Base-by-base conservation (phyloP, 2,888 invertebrate species). In the Catotricha subobsoleta region DNA sequence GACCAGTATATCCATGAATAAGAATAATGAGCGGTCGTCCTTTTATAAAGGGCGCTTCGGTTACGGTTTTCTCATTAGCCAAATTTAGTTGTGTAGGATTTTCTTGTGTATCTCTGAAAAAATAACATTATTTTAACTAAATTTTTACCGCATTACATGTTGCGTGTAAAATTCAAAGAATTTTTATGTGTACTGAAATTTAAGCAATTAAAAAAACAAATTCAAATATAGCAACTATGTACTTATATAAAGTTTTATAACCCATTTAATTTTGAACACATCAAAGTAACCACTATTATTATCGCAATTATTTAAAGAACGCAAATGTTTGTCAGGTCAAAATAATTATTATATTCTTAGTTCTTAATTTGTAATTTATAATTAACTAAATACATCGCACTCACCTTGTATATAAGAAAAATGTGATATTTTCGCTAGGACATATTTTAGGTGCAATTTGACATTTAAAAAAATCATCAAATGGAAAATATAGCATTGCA, bases 1-100 rank as follows among this genome's bases (percentile, higher is more conserved):
- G 44, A 0, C 75, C 76, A 0, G 74, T 74, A 48, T 74, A 76
- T 0, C 76, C 76, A 45, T 76, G 76, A 34, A 76, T 65, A 2
- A 76, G 48, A 12, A 76, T 60, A 47, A 72, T 71, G 1, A 74
- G 51, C 1, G 69, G 67, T 1, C 63, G 65, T 16, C 59, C 53
- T 8, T 15, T 19, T 19, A 27, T 12, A 37, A 39, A 44, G 2
- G 35, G 28, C 12, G 40, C 44, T n/a, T 41, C 15, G 6, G 48
- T 48, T 15, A 71, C 57, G 1, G 65, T 58, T 2, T 57, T 45
- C 0, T 52, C 40, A 29, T 67, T 54, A 30, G 49, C 48, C 1
- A 62, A 59, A 40, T 61, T 50, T 28, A 76, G 43, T 49, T 66
- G 54, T 30, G 67, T 54, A 0, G 74, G 73, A 1, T 55, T 47